Evolutionary conservation across 2,797 vertebrate genomes (phyloP), one percentile per base, ranked within the genome.

Genomic region (Botia almorhae): DNA sequence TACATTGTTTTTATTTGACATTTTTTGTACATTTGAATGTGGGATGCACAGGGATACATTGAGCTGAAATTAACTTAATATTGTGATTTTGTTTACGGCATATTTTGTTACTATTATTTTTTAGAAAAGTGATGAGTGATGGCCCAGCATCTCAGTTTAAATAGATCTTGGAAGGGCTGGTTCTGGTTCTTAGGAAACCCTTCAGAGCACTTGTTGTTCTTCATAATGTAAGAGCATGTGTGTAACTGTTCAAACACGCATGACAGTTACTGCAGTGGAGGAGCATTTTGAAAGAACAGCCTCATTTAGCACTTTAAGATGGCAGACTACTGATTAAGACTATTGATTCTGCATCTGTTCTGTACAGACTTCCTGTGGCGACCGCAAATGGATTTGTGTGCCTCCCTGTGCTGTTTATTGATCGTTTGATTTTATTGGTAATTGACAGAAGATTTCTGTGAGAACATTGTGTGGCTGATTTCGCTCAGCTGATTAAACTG

Each of bases 61-160:
- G 1, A 26, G 23, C 23, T 26, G 23, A 26, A 26, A 26, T 26
- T 26, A 26, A 26, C 23, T 26, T 26, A 26, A 26, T 26, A 26
- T 26, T 26, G 23, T 26, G 23, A 26, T 26, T 26, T 26, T 26
- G 23, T 26, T 26, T 26, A 26, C 23, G 23, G 23, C 23, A 26
- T 26, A 26, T 26, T 26, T 26, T 26, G 23, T 26, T 26, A 26
- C 23, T 26, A 26, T 26, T 26, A 26, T 26, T 26, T 26, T 26
- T 26, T 26, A 26, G 23, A 26, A 26, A 26, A 26, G 23, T 26
- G 23, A 26, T 26, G 23, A 26, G 23, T 26, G 23, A 26, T 26
- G 23, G 23, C 94, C 89, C 83, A 86, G 85, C 87, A 90, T 92
- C 89, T 87, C 84, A 74, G 84, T 88, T 80, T 92, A 91, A 93